Evolutionary conservation across 2,797 vertebrate genomes (phyloP), one percentile per base, ranked within the genome.

Genomic region (Knipowitschia caucasica): DNA sequence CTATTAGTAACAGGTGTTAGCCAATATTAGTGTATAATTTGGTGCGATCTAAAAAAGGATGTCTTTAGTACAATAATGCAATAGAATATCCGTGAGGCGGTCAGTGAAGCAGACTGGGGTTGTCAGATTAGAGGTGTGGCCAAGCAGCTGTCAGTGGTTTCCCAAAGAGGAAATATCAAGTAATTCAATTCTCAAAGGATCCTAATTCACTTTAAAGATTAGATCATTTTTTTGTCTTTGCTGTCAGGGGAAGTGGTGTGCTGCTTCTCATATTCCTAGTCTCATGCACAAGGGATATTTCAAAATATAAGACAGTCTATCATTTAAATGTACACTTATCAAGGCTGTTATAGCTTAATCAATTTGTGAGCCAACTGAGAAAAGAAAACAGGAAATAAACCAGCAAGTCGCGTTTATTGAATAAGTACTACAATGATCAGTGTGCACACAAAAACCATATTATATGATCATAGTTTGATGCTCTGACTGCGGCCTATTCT

Each of bases 371-470:
- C 31, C 18, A 35, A 47, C 51, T 61, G 24, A 49, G 34, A 52
- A 62, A 21, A 12, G 35, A 10, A 10, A 5, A 53, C 67, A 44
- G 9, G 56, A n/a, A 59, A 4, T 9, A 54, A 11, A 65, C 7
- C 35, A 25, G 33, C 12, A 34, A 62, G 21, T 64, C 12, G 25
- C 15, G 27, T 80, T 75, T 66, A 75, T 81, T 83, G 34, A 50
- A 59, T 9, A 39, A 54, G 25, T 56, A 34, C 56, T 69, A 67
- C 53, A 73, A 54, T 47, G 31, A 4, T 43, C 4, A 57, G 55
- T 58, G 45, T 61, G 47, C 1, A 72, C 77, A 67, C 6, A 69
- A 60, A 71, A 61, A 39, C 73, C 85, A 89, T 88, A 89, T 87
- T 89, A 50, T 88, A 88, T 80, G 77, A 88, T 55, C 74, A 10